These are phyloP conservation scores for Oryctolagus cuniculus DNA, from an alignment of 2,113 vertebrate species.

Conservation along the genomic window DNA sequence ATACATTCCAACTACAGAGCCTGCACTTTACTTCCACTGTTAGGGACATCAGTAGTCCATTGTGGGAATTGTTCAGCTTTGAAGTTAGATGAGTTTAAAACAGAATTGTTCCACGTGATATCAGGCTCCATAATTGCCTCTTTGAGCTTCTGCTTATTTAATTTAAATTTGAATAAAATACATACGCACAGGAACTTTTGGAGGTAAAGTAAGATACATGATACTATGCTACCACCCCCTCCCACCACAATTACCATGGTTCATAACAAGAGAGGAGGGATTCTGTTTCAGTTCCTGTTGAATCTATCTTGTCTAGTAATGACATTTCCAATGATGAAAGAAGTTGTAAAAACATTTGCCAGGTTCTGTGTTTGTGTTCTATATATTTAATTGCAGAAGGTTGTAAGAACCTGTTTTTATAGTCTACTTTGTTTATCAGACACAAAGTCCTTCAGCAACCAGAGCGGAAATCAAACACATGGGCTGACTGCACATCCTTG, in stretches of 20 bases:
- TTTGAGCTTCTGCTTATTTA: neutral
- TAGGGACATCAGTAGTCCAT: neutral
- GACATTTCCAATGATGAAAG: neutral
- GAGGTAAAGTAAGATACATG: neutral
- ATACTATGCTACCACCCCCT: fast-evolving
- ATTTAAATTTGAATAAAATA: neutral
- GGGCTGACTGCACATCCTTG: neutral
- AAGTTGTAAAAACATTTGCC: too few relatives aligned
- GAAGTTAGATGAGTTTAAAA: neutral
- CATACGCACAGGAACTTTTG: neutral
- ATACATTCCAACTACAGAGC: neutral
- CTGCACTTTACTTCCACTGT: neutral
- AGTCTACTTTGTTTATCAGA: neutral
- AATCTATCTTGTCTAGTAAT: neutral
- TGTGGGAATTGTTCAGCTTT: neutral
- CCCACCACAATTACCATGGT: fast-evolving
- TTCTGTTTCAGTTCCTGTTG: neutral
- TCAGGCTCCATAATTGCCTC: neutral
- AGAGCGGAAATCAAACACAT: constrained; percentile 45
- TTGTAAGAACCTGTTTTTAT: neutral
- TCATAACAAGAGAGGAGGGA: neutral
- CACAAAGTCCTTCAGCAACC: constrained; percentile 4
- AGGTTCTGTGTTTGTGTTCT: neutral
- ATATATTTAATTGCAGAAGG: constrained; percentile 24
- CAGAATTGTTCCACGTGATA: neutral